Evolutionary conservation across 2,888 invertebrate genomes (phyloP).

Genomic region (Drosophila antonietae): DNA sequence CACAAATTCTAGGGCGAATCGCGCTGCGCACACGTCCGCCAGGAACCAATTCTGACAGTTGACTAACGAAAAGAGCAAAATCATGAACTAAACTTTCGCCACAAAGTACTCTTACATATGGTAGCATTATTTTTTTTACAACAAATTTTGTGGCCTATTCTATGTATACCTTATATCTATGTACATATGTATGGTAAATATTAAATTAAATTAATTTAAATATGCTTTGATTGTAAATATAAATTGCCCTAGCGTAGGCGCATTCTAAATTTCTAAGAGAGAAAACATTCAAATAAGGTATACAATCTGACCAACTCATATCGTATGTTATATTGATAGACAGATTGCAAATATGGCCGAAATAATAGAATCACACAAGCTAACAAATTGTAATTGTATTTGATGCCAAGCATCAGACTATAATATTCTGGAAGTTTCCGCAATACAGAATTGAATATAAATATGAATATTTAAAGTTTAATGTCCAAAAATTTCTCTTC

Average conservation of each 20-base stretch:
- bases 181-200: background rate
- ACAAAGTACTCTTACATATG: conserved; percentile 15
- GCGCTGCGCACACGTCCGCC: conserved; percentile 36
- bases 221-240: background rate
- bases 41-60: conserved; percentile 19
- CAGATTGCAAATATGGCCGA: too few species aligned
- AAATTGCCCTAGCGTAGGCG: background rate
- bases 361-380: background rate
- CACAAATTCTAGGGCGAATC: conserved; percentile 9
- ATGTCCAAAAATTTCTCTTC: background rate
- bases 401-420: background rate
- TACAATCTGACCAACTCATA: background rate
- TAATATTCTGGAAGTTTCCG: background rate
- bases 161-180: background rate
- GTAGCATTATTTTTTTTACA: conserved; percentile 3
- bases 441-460: background rate
- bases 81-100: conserved; percentile 5
- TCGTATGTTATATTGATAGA: background rate
- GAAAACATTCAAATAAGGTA: background rate
- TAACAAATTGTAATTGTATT: background rate
- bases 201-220: background rate
- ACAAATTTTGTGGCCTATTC: background rate
- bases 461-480: background rate
- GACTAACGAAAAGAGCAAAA: conserved; percentile 34
- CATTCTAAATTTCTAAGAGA: background rate